These are phyloP conservation scores for Etheostoma nigrum DNA, from an alignment of 2,797 vertebrate genomes.

Conservation along the genomic window DNA sequence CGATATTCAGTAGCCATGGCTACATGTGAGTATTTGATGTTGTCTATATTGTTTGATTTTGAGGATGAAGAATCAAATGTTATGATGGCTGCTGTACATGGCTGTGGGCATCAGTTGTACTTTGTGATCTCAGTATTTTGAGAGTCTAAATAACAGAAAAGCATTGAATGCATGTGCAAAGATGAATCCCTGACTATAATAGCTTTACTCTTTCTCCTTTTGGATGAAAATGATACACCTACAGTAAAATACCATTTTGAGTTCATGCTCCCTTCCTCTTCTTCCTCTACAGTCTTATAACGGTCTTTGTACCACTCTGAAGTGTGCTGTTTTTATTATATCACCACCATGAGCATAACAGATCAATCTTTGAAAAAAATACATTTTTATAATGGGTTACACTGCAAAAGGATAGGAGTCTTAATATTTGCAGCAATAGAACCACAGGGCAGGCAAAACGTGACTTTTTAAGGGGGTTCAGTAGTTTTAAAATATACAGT, in stretches of 20 bases:
- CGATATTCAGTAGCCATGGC: conserved; percentile 76
- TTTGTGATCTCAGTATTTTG: conserved; percentile 4
- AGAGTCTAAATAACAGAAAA: neutral
- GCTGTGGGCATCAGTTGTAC: conserved; percentile 1
- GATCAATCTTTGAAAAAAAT: neutral
- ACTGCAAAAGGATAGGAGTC: neutral
- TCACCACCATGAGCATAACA: neutral
- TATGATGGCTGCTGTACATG: neutral
- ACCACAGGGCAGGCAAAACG: neutral
- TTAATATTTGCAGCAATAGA: neutral
- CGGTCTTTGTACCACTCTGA: neutral
- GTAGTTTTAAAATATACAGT: conserved; percentile 1
- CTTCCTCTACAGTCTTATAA: neutral
- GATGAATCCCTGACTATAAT: neutral
- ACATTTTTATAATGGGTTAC: neutral
- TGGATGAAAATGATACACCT: conserved; percentile 9
- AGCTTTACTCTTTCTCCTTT: neutral
- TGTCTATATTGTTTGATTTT: conserved; percentile 22
- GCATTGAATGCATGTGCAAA: neutral
- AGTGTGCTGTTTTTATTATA: conserved; percentile 1
- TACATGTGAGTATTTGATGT: conserved; percentile 77
- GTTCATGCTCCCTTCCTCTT: neutral
- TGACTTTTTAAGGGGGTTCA: neutral
- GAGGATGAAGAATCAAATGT: neutral
- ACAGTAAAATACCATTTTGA: neutral